These are phyloP conservation scores for Oncorhynchus gorbuscha DNA, from an alignment of 2,113 vertebrate species.

Conservation along the genomic window DNA sequence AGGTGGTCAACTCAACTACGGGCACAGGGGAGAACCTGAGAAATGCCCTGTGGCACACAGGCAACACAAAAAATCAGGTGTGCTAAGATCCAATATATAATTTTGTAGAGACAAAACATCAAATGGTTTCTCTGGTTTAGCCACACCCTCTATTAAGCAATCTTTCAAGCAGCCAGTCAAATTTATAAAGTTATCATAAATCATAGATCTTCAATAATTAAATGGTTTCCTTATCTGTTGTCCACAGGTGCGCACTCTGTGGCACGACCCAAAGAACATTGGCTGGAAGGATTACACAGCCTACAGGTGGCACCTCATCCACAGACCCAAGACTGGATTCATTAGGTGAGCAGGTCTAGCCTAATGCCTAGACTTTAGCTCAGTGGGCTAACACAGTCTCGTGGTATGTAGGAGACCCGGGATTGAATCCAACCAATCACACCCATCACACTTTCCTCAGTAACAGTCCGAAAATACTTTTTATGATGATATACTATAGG, in stretches of 20 bases:
- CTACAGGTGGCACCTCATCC: constrained; percentile 97
- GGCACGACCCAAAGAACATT: constrained; percentile 96
- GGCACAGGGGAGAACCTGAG: constrained; percentile 90
- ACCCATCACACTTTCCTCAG: no score
- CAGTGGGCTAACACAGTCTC: not conserved
- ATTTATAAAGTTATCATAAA: not conserved
- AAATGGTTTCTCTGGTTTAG: not conserved
- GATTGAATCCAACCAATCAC: no score
- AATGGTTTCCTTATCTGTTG: not conserved
- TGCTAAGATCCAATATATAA: no score
- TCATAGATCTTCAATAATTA: no score
- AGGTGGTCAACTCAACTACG: constrained; percentile 96
- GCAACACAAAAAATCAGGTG: constrained; percentile 93
- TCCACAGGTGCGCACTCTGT: constrained; percentile 88
- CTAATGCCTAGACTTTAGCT: no score
- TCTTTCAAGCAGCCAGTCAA: not conserved
- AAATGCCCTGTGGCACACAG: constrained; percentile 97
- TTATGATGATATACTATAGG: no score
- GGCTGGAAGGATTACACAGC: constrained; percentile 99
- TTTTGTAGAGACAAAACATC: no score
- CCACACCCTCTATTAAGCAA: not conserved
- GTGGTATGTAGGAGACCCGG: not conserved
- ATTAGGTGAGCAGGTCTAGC: constrained; percentile 80
- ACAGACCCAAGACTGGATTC: constrained; percentile 95
- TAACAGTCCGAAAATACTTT: no score